Evolutionary conservation across 2,113 vertebrate genomes (phyloP).

Genomic region (Riparia riparia): DNA sequence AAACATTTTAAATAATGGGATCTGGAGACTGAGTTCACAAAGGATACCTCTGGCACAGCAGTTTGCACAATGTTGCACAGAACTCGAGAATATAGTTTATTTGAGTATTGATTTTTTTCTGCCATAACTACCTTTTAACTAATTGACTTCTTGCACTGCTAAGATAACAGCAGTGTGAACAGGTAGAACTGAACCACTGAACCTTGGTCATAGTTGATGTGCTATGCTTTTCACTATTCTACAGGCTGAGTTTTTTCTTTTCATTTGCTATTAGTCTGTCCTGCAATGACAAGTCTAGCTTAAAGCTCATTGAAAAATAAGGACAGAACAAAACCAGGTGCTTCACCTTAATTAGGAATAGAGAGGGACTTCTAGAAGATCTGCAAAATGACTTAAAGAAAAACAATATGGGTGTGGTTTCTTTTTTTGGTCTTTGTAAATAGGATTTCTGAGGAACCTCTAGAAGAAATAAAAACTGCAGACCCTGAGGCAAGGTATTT

Average conservation of each 20-base stretch:
- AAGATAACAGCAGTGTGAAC: not conserved
- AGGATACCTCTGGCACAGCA: not conserved
- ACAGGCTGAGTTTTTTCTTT: not conserved
- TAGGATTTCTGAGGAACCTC: not conserved
- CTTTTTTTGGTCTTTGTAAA: not conserved
- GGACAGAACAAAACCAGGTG: not conserved
- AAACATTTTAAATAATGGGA: not conserved
- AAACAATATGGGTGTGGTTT: rapidly evolving
- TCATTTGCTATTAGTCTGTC: not conserved
- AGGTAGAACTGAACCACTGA: not conserved
- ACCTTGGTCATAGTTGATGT: not conserved
- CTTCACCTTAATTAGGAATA: not conserved
- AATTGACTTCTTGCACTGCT: not conserved
- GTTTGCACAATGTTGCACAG: not conserved
- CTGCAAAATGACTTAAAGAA: not conserved
- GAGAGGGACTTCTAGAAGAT: not conserved
- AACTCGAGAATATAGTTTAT: not conserved
- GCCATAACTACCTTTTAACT: not conserved
- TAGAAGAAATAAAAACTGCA: slow-evolving; percentile 13
- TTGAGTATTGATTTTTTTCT: slow-evolving; percentile 19
- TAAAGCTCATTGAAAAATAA: not conserved
- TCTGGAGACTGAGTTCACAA: not conserved
- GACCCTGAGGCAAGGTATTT: slow-evolving; percentile 26
- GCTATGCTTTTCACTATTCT: not conserved
- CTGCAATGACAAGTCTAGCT: not conserved